These are phyloP conservation scores for Axis porcinus DNA, from an alignment of 2,113 vertebrate genomes.

Conservation along the genomic window DNA sequence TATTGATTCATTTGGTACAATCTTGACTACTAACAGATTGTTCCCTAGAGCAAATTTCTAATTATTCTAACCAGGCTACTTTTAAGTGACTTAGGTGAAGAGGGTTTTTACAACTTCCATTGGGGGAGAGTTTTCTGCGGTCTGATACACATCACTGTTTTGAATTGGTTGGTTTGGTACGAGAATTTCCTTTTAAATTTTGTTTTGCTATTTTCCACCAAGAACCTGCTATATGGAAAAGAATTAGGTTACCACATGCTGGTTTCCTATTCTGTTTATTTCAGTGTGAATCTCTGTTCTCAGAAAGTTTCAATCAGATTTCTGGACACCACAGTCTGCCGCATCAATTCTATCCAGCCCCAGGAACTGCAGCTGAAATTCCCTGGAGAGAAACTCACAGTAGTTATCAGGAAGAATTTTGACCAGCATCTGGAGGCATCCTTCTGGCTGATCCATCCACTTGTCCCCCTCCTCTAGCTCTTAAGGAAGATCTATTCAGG, in stretches of 20 bases:
- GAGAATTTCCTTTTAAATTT: conserved; percentile 70
- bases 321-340: conserved; percentile 75
- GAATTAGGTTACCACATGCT: conserved; percentile 70
- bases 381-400: conserved; percentile 68
- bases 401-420: neutral
- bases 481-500: neutral
- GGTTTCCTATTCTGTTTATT: conserved; percentile 54
- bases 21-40: conserved; percentile 76
- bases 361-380: conserved; percentile 73
- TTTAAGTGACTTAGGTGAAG: conserved; percentile 79
- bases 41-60: conserved; percentile 78
- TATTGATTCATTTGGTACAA: conserved; percentile 69
- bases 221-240: conserved; percentile 58
- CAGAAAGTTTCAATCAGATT: conserved; percentile 79
- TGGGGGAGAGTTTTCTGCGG: conserved; percentile 70
- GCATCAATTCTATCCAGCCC: conserved; percentile 78
- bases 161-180: conserved; percentile 39
- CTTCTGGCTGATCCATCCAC: neutral
- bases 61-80: conserved; percentile 82
- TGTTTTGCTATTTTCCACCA: conserved; percentile 68
- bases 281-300: conserved; percentile 29
- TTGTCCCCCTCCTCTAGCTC: neutral
- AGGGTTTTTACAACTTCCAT: conserved; percentile 70
- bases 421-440: neutral
- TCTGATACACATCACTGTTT: conserved; percentile 77